Percentiles rank a stretch among this genome's conserved stretches.
Evolutionary conservation across 2,113 vertebrate species (phyloP).

Genomic region (Nothobranchius furzeri): DNA sequence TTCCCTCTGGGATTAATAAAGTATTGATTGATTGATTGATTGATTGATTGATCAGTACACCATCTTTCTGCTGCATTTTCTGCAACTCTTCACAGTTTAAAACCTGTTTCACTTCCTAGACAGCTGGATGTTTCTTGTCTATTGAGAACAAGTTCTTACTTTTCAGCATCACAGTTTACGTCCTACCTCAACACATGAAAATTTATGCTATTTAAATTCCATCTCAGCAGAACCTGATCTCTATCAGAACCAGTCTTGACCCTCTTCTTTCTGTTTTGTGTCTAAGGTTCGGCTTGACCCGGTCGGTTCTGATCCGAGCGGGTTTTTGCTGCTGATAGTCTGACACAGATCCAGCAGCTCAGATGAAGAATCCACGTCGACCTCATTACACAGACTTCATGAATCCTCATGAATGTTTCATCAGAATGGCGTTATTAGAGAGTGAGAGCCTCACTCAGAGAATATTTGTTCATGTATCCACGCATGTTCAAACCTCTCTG

Average conservation of each 20-base stretch:
- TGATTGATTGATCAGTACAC: too few species aligned
- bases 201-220: constrained; percentile 33
- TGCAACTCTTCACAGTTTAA: too few species aligned
- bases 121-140: not conserved
- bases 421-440: constrained; percentile 28
- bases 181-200: not conserved
- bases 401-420: constrained; percentile 69
- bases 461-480: constrained; percentile 26
- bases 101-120: too few species aligned
- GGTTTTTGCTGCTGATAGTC: not conserved
- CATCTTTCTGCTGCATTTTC: too few species aligned
- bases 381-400: constrained; percentile 56
- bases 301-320: not conserved
- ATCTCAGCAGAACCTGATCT: constrained; percentile 9
- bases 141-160: not conserved
- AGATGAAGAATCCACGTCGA: constrained; percentile 37
- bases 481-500: not conserved
- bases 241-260: not conserved
- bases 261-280: not conserved
- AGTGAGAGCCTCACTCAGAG: not conserved
- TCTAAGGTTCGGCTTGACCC: constrained; percentile 14
- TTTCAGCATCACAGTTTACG: too few species aligned
- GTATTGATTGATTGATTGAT: too few species aligned
- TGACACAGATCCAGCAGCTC: constrained; percentile 24
- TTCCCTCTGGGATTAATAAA: too few species aligned